Conservation (phyloP, 2,797 vertebrate species). For the Ibycter americanus region DNA sequence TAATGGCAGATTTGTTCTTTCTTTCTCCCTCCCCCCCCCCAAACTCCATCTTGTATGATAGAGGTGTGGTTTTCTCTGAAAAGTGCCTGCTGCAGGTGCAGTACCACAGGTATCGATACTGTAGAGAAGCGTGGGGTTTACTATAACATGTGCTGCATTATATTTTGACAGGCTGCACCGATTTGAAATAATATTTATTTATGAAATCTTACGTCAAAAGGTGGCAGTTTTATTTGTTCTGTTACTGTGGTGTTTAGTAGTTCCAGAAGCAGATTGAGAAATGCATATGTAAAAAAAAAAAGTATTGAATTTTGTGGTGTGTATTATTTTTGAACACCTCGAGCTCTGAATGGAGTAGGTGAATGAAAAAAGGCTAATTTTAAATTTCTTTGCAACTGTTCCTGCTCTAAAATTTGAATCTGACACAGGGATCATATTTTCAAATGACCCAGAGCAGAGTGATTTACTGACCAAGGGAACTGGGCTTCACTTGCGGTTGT, state of each 20-base stretch:
- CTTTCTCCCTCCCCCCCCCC: background rate
- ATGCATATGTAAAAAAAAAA: background rate
- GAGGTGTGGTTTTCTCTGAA: background rate
- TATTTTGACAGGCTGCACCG: background rate
- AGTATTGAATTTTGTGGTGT: background rate
- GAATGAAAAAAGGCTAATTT: background rate
- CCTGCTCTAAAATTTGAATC: background rate
- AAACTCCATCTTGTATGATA: background rate
- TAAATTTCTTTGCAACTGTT: background rate
- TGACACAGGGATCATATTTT: background rate
- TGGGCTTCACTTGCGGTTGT: background rate
- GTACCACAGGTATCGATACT: background rate
- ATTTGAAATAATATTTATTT: background rate
- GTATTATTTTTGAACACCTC: background rate
- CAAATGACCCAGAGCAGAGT: background rate
- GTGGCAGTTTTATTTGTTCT: background rate
- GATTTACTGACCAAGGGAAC: background rate
- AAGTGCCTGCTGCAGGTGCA: background rate
- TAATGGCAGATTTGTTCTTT: background rate
- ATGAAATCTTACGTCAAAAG: background rate
- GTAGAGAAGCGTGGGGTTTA: background rate
- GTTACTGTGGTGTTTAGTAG: background rate
- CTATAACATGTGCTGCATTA: background rate
- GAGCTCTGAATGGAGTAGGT: background rate
- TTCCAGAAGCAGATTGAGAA: slow-evolving; percentile 4